Conservation (phyloP, 2,113 vertebrate species). For the Otus sunia region DNA sequence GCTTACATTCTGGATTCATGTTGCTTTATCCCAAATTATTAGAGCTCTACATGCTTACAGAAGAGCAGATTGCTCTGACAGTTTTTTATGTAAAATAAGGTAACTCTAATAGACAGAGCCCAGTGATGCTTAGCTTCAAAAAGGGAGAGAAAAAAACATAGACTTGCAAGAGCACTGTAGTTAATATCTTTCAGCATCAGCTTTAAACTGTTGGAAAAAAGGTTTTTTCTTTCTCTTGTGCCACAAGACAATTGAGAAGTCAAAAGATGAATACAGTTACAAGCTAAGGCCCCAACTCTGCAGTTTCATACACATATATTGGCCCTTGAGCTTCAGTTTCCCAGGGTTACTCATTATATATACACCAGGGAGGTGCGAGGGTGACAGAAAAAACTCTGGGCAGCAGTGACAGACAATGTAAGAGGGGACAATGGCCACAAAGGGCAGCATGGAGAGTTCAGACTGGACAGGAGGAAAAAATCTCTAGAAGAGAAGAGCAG, state of each 20-base stretch:
- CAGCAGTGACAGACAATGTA: not conserved
- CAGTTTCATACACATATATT: fast-evolving
- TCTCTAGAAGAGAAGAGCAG: not conserved
- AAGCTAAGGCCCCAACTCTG: not conserved
- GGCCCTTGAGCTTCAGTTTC: not conserved
- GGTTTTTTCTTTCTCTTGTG: not conserved
- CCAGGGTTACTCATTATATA: not conserved
- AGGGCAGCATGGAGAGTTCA: not conserved
- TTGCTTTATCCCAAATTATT: not conserved
- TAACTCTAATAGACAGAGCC: not conserved
- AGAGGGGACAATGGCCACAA: not conserved
- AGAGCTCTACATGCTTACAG: not conserved
- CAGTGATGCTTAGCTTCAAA: not conserved
- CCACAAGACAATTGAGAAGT: not conserved
- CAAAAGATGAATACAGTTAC: not conserved
- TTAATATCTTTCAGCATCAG: not conserved
- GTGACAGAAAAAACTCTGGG: not conserved
- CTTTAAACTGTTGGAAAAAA: not conserved
- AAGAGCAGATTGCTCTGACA: not conserved
- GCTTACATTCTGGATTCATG: not conserved
- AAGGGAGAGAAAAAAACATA: not conserved
- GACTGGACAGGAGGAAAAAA: not conserved
- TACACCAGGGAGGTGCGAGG: not conserved
- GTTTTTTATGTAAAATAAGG: not conserved
- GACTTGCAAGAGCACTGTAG: not conserved